Conservation (phyloP, 1,140 invertebrate genomes). For the Leptinotarsa undecemlineata region DNA sequence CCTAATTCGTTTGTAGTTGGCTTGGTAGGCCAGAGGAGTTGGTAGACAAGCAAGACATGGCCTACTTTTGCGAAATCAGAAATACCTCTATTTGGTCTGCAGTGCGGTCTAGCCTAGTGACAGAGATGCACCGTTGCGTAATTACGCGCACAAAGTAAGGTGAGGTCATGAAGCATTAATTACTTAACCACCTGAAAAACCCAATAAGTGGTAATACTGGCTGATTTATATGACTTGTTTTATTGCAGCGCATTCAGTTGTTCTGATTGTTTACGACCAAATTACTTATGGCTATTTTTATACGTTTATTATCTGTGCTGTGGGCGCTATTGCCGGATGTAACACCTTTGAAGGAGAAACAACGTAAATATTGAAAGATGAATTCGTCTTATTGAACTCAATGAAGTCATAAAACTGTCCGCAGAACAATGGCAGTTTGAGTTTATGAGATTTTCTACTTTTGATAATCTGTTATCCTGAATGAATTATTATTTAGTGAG, state of each 20-base stretch:
- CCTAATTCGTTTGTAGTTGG: too few species aligned
- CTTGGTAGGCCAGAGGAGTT: background rate
- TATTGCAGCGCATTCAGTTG: constrained; percentile 1
- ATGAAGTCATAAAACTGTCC: too few species aligned
- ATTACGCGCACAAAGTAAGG: background rate
- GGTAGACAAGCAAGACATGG: background rate
- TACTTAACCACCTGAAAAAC: background rate
- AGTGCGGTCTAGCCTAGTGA: background rate
- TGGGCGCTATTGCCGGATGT: background rate
- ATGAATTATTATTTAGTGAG: too few species aligned
- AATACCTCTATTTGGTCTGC: constrained; percentile 6
- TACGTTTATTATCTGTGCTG: background rate
- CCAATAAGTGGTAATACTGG: background rate
- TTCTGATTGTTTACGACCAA: background rate
- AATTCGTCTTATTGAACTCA: too few species aligned
- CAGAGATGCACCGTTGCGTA: background rate
- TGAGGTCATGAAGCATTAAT: background rate
- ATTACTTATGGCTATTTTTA: background rate
- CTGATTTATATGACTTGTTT: background rate
- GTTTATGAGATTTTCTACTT: too few species aligned
- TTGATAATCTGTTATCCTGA: too few species aligned
- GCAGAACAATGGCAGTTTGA: too few species aligned
- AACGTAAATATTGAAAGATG: too few species aligned
- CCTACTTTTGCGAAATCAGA: background rate
- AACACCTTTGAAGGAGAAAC: background rate